Base-by-base conservation (phyloP, 1,140 invertebrate genomes). In the Scylla paramamosain region DNA sequence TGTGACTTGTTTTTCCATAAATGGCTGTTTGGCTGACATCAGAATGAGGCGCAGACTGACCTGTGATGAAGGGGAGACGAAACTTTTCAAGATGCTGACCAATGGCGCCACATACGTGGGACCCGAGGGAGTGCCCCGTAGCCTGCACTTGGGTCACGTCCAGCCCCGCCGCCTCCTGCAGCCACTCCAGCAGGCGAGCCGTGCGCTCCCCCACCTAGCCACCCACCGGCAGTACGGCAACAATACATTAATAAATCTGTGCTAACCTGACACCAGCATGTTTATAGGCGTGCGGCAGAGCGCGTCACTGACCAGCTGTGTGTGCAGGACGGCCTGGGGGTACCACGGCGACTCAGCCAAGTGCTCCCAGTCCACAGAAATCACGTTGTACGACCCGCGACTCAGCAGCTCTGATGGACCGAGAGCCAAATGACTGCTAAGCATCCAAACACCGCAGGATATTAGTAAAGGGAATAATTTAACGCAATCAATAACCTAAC, bases 121-220 rank as follows among this genome's bases (percentile, higher is more conserved):
- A 88, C 29, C 93, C 93, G 32, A 94, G 93, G 45, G 93, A 94
- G 88, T 94, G 93, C 12, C 93, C 93, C 6, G 52, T n/a, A 10
- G 84, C 3, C 67, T 84, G 67, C 32, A 94, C 16, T 59, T 48
- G 25, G 2, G 88, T 46, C 28, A 20, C 48, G 88, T 91, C 93
- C 67, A 94, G 20, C 6, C 89, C 82, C 10, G 7, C 88, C 0
- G 12, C 59, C 4, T 8, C 32, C 32, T 91, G 39, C 45, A 94
- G 93, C 67, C 87, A 94, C 7, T 94, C 93, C 16, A 94, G 67
- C 29, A 94, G n/a, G 6, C 28, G 7, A 7, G 93, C 93, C 28
- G 88, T 52, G 52, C 45, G 32, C 20, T 0, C 31, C 12, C 93
- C 93, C 10, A 94, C 93, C 93, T 94, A 52, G 20, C 25, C 20